Evolutionary conservation across 2,797 vertebrate species (phyloP), one percentile per base, ranked within the genome.

Genomic region (Nannoperca australis): DNA sequence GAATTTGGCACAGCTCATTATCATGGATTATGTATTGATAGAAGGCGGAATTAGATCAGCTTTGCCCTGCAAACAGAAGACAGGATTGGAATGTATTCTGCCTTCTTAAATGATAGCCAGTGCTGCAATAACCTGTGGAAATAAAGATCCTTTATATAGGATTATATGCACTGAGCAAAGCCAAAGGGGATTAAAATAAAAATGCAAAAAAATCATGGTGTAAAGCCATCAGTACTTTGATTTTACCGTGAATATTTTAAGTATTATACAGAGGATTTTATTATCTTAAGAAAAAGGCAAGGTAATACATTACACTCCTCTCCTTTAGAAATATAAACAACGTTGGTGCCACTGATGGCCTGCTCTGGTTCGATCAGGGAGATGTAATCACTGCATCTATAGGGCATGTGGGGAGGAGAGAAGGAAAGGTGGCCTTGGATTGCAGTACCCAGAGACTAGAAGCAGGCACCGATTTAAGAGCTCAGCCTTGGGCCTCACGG

Each of bases 1-100:
- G 92, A 92, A 95, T 95, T 90, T 90, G 89, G 86, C 93, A 84
- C 74, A 92, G 85, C 90, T 95, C 90, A 94, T 96, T 96, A 96
- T 89, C 83, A 72, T 90, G 87, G 87, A 93, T 95, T 95, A 93
- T 87, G 87, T 90, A 53, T 95, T 93, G 88, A 86, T 85, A 93
- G 90, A 90, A 92, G 92, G 92, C 86, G 75, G 85, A 94, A 92
- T 94, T 92, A 89, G 86, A 94, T 92, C 64, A 86, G 86, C 72
- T 91, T 91, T 92, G 47, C 77, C 80, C 81, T 73, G 87, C 85
- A 83, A 90, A 93, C 88, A 89, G 75, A 82, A 80, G 73, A 78
- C n/a, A 7, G 20, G 45, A 85, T 50, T 76, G 65, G 72, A 82
- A 89, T 82, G 66, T 50, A 55, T 63, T 65, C 58, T 80, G 64